Evolutionary conservation across 2,888 invertebrate genomes (phyloP), one percentile per base, ranked within the genome.

Genomic region (Parnassius smintheus): DNA sequence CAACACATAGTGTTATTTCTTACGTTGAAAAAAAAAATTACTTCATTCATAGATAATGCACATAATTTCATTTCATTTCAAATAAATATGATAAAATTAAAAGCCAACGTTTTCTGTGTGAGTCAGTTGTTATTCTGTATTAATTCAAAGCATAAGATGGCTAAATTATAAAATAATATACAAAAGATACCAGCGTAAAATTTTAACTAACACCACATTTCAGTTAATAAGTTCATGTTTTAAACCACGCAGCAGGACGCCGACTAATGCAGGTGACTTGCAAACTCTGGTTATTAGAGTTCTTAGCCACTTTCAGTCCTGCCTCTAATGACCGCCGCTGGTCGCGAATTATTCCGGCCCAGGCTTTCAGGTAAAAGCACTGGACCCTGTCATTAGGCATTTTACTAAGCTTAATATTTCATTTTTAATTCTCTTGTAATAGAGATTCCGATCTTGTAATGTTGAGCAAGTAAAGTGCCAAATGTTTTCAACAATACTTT

Each of bases 201-300:
- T 35, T 35, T 35, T 7, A 7, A 35, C 35, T 4, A 35, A 35
- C 35, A 35, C 35, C 35, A 46, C 46, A 9, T 13, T 49, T 9
- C 12, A 8, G 10, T 22, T 12, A 12, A 18, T n/a, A 48, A 54
- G 48, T 46, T 46, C 2, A 51, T 42, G 55, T 64, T 60, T 80
- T 78, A 67, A 12, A 59, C 77, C 83, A 76, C 70, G 45, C 22
- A 11, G 56, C 63, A 65, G 11, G 53, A 67, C 74, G 71, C 72
- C 70, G 71, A 65, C 76, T 83, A 84, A 83, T 83, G 85, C 86
- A 86, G 80, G 87, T 86, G 88, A 88, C 88, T 86, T 86, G 88
- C 86, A 83, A 77, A 79, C 74, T 52, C 49, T 55, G 64, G 68
- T 68, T 72, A 74, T 70, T 72, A 71, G 67, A 62, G 69, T 62